Percentiles rank a stretch among this genome's conserved stretches.
phyloP scores from a whole-genome alignment of 2,888 invertebrate species.

The Erebia palarica region DNA sequence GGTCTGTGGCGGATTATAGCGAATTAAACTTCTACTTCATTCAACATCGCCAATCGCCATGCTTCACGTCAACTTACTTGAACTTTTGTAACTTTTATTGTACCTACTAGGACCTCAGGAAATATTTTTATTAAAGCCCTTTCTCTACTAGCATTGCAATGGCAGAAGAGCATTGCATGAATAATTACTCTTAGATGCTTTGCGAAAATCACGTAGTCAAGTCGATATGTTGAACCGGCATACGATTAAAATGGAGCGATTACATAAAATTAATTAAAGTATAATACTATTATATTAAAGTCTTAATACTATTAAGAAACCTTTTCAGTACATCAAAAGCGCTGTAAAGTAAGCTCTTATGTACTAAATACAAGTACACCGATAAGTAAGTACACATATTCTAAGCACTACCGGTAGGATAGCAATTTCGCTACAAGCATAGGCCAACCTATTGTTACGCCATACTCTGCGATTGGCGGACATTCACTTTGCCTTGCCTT shows the following conservation, averaged over 20 bases:
- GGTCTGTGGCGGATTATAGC: too few species aligned
- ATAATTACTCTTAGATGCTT: too few species aligned
- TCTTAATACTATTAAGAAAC: background rate
- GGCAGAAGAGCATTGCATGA: too few species aligned
- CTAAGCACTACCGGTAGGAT: slow-evolving; percentile 25
- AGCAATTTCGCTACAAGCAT: slow-evolving; percentile 49
- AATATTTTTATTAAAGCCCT: background rate
- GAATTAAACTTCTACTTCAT: too few species aligned
- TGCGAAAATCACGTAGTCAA: too few species aligned
- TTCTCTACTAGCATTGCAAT: background rate
- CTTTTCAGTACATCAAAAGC: background rate
- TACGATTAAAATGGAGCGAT: too few species aligned
- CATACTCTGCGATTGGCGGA: slow-evolving; percentile 55
- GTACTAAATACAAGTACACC: slow-evolving; percentile 14
- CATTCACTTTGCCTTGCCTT: slow-evolving; percentile 39
- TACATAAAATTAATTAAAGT: too few species aligned
- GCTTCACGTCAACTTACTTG: background rate
- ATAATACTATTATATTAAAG: too few species aligned
- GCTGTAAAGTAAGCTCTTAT: background rate
- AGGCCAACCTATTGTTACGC: slow-evolving; percentile 65
- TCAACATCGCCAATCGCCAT: too few species aligned
- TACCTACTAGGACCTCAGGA: background rate
- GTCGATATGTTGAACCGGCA: too few species aligned
- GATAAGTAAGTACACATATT: background rate
- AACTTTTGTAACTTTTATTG: background rate